Evolutionary conservation across 2,113 vertebrate genomes (phyloP).

Genomic region (Cebus imitator): DNA sequence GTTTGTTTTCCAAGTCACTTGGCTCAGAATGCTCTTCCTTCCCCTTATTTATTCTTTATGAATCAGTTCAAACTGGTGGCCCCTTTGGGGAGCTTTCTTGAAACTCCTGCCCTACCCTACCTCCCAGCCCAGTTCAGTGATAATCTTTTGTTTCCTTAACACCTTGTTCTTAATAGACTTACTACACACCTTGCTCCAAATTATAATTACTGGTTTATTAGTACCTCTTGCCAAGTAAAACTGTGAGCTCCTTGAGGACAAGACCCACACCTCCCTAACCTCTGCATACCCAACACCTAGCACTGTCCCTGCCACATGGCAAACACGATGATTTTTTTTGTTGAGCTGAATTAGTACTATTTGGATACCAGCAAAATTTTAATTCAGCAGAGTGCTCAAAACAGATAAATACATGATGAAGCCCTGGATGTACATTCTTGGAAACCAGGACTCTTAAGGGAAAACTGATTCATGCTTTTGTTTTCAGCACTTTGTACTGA

Average conservation of each 20-base stretch:
- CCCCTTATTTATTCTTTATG: neutral
- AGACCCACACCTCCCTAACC: neutral
- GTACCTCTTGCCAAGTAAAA: neutral
- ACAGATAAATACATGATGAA: no score
- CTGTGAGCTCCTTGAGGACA: neutral
- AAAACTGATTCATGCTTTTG: neutral
- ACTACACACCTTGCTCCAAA: neutral
- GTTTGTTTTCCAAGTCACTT: neutral
- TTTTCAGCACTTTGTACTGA: neutral
- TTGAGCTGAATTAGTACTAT: neutral
- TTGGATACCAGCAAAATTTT: neutral
- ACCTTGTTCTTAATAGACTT: neutral
- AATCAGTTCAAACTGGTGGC: neutral
- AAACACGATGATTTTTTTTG: neutral
- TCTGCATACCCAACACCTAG: accelerated
- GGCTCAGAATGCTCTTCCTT: neutral
- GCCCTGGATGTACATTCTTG: neutral
- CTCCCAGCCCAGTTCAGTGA: neutral
- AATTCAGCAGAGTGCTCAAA: neutral
- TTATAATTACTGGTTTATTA: neutral
- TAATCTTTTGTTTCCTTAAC: neutral
- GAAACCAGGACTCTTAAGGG: neutral
- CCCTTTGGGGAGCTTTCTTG: neutral
- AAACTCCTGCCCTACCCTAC: accelerated
- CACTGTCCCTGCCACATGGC: neutral